phyloP scores from a whole-genome alignment of 2,888 invertebrate species.

The Dimorphilus gyrociliatus region DNA sequence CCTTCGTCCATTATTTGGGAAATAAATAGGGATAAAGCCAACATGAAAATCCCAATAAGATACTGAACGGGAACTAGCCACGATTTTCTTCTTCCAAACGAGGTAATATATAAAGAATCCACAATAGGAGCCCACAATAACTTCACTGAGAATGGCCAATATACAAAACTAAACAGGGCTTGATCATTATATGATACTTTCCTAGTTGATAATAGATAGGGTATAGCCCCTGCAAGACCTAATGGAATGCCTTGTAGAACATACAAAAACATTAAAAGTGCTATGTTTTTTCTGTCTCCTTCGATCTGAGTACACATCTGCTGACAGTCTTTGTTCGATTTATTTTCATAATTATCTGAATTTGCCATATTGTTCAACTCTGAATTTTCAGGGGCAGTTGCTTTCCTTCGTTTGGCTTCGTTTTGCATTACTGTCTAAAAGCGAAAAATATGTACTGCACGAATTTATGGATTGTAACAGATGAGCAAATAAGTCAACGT shows the following conservation, averaged over 20 bases:
- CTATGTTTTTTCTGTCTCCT: constrained; percentile 49
- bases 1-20: constrained; percentile 55
- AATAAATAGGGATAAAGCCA: constrained; percentile 53
- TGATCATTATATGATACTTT: constrained; percentile 87
- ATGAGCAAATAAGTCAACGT: too few relatives aligned
- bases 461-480: too few relatives aligned
- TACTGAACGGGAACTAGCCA: constrained; percentile 82
- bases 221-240: constrained; percentile 79
- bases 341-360: too few relatives aligned
- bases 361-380: too few relatives aligned
- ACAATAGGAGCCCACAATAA: constrained; percentile 96
- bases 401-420: too few relatives aligned
- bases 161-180: constrained; percentile 61
- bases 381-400: too few relatives aligned
- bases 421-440: too few relatives aligned
- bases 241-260: constrained; percentile 71
- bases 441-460: too few relatives aligned
- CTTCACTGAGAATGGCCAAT: constrained; percentile 76
- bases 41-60: constrained; percentile 68
- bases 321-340: too few relatives aligned
- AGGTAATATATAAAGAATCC: constrained; percentile 65
- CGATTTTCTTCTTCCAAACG: constrained; percentile 77
- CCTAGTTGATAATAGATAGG: constrained; percentile 80
- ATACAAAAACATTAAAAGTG: constrained; percentile 74
- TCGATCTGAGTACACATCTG: too few relatives aligned